Evolutionary conservation across 2,888 invertebrate genomes (phyloP).

Genomic region (Nasonovia ribisnigri): DNA sequence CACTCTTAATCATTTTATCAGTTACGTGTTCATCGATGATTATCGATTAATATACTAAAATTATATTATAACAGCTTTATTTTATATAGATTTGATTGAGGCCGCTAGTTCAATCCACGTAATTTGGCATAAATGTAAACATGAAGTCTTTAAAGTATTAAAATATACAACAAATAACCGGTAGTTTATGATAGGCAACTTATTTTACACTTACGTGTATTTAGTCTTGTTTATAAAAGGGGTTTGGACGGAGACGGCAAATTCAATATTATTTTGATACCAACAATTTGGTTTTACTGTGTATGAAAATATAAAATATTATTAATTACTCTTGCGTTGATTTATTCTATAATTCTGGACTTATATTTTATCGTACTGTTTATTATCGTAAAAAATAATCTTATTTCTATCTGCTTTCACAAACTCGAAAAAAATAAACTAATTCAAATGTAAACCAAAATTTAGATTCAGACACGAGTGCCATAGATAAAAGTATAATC

Average conservation of each 20-base stretch:
- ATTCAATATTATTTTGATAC: neutral
- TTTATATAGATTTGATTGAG: neutral
- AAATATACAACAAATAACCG: neutral
- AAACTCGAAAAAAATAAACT: too few species aligned
- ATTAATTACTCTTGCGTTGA: neutral
- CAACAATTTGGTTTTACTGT: neutral
- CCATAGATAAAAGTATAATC: neutral
- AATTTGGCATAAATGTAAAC: neutral
- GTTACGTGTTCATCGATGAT: neutral
- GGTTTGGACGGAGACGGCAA: neutral
- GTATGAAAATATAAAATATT: neutral
- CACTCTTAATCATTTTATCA: neutral
- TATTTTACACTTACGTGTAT: neutral
- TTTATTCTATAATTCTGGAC: neutral
- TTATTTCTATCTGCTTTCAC: neutral
- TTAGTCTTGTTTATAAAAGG: neutral
- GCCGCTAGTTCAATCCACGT: neutral
- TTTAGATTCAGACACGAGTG: too few species aligned
- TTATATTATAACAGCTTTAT: neutral
- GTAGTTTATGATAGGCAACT: neutral
- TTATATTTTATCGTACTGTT: neutral
- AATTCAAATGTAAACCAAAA: too few species aligned
- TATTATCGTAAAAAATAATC: neutral
- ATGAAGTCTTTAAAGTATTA: neutral
- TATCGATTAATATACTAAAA: neutral